Base-by-base conservation (phyloP, 2,888 invertebrate species). In the Subacronicta megacephala region DNA sequence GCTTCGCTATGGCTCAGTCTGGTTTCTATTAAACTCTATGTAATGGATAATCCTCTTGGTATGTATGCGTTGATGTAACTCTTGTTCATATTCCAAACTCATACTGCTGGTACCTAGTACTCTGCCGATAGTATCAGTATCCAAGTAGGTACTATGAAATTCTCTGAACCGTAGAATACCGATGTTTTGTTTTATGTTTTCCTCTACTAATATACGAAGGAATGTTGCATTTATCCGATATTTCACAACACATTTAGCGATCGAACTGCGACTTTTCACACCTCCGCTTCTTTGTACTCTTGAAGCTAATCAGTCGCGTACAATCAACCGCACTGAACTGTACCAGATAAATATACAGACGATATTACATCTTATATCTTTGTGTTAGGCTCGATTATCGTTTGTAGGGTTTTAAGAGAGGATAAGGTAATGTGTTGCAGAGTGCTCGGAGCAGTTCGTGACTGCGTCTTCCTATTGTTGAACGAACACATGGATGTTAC, bases 221-320 rank as follows among this genome's bases (percentile, higher is more conserved):
- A 62, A 62, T 62, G 53, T 68, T 72, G 38, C 75, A 81, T 74
- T 80, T 78, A 78, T 78, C 67, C 63, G 78, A 81, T 75, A 84
- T 82, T 88, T 84, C 76, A 78, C 86, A 75, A 77, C 55, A 60
- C 76, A 70, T 80, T 83, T 85, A 84, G 78, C 79, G 73, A 57
- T 69, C 51, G 60, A 61, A 60, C 69, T 66, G 76, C 70, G 78
- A 83, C 72, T 82, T 83, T 85, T 82, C 80, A 78, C 85, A 85
- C 84, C 78, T 81, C 69, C 36, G 43, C 44, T 52, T 57, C 49
- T 38, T 51, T 57, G 56, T 70, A 63, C 57, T 63, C 41, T 46
- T 53, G 49, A 44, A 60, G 38, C 41, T 64, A 67, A 74, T 78
- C 77, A 56, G 49, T 65, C 35, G 53, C 37, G 60, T 74, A 71